Base-by-base conservation (phyloP, 92 coral and sea anemone genomes). In the Siderastrea radians region DNA sequence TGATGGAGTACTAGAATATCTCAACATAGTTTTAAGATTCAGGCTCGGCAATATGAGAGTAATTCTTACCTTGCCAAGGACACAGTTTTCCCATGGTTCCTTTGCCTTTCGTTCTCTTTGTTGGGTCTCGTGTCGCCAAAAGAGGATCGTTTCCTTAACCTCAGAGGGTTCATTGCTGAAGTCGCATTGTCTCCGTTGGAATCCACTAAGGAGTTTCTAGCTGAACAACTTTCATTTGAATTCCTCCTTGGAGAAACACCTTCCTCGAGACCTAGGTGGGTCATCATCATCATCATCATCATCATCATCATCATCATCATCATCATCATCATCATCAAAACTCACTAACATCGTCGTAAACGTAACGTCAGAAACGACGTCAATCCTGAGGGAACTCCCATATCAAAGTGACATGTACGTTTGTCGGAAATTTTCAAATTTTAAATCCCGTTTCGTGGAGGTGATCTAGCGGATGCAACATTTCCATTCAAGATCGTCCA, bases 251-350 rank as follows among this genome's bases (percentile, higher is more conserved):
- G 7, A 10, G 50, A 26, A 2, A 44, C 52, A 5, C 69, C 71
- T 62, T 62, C 87, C 65, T 84, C 73, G 19, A 61, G 72, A 57
- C 73, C 87, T 84, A 54, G 63, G 5, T 17, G 64, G 49, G 49
- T 70, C 50, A 53, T 3, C 19, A 14, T 12, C 46, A 15, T 2
- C 48, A 47, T 19, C 14, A 65, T 15, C 26, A 2, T 44, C 51
- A 59, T 45, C 50, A 7, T 7, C 49, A 38, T 67, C 72, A 10
- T 15, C 65, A 1, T 52, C 64, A 54, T 54, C 49, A 19, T 15
- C 60, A 6, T 49, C 77, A 19, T 9, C 77, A 17, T 51, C 51
- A 9, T 9, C 47, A 2, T 17, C 14, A 72, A 46, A 2, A 49
- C 7, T 72, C 59, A 48, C 16, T 14, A 47, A 14, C 38, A 10